These are phyloP conservation scores for Gryllus bimaculatus DNA, from an alignment of 1,140 invertebrate genomes.

Conservation along the genomic window DNA sequence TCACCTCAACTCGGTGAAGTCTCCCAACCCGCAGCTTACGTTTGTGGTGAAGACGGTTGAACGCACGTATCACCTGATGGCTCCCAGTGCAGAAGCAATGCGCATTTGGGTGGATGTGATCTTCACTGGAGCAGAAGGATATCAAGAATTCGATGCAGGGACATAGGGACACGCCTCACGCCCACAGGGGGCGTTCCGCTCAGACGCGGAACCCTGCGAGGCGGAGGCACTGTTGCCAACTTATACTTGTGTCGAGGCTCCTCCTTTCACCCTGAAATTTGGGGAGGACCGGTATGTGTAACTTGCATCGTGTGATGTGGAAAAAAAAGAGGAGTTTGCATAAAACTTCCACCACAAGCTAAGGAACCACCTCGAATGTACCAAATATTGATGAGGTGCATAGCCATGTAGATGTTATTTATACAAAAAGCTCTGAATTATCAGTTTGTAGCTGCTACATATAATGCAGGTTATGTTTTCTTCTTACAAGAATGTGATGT, in stretches of 20 bases:
- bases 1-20: slow-evolving; percentile 85
- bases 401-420: neutral
- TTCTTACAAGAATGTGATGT: neutral
- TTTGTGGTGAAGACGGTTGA: slow-evolving; percentile 95
- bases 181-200: neutral
- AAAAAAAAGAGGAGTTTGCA: neutral
- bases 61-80: slow-evolving; percentile 82
- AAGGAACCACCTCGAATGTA: neutral
- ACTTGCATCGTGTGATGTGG: neutral
- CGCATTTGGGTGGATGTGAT: slow-evolving; percentile 96
- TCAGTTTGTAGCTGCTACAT: neutral
- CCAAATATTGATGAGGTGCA: neutral
- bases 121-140: slow-evolving; percentile 80
- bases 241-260: neutral
- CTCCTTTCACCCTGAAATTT: neutral
- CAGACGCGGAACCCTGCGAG: neutral
- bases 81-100: slow-evolving; percentile 87
- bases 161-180: slow-evolving; percentile 13
- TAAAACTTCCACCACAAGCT: neutral
- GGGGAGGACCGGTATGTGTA: neutral
- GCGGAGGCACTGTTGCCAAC: neutral
- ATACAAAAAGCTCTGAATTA: neutral
- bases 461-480: neutral
- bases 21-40: slow-evolving; percentile 79
- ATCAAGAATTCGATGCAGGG: slow-evolving; percentile 57